Percentiles rank a stretch among this genome's conserved stretches.
These are phyloP conservation scores for Solen grandis DNA, from an alignment of 1,140 invertebrate genomes.

Conservation along the genomic window DNA sequence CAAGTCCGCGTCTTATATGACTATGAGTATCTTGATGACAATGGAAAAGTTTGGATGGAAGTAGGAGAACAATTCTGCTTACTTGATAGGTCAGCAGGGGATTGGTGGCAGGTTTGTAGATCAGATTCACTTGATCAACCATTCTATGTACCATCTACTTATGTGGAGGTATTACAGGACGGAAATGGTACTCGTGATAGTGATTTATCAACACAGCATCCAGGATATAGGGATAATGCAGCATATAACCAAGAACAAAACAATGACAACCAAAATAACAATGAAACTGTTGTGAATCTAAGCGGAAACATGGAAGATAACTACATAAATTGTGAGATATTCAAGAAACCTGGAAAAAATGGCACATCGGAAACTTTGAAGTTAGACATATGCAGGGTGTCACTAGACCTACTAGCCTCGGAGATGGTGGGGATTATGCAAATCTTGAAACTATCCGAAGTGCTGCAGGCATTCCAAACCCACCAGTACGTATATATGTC, in stretches of 20 bases:
- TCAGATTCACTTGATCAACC: not conserved
- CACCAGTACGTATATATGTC: not conserved
- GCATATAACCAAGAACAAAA: not conserved
- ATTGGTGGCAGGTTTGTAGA: not conserved
- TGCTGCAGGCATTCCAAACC: not conserved
- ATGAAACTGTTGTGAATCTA: not conserved
- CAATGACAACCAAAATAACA: not conserved
- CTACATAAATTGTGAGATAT: too few relatives aligned
- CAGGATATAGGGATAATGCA: not conserved
- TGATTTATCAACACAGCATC: not conserved
- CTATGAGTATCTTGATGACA: not conserved
- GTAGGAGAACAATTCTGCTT: not conserved
- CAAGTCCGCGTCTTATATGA: not conserved
- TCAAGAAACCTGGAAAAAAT: not conserved
- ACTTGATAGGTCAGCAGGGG: not conserved
- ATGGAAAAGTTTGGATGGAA: not conserved
- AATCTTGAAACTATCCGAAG: not conserved
- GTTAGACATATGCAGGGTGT: not conserved
- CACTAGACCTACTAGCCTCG: not conserved
- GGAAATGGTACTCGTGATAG: not conserved
- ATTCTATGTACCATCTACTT: not conserved
- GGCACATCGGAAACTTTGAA: not conserved
- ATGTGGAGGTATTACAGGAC: not conserved
- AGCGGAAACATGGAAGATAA: too few relatives aligned
- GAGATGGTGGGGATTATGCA: not conserved